phyloP scores from a whole-genome alignment of 2,888 invertebrate species.

The Zeuzera pyrina region DNA sequence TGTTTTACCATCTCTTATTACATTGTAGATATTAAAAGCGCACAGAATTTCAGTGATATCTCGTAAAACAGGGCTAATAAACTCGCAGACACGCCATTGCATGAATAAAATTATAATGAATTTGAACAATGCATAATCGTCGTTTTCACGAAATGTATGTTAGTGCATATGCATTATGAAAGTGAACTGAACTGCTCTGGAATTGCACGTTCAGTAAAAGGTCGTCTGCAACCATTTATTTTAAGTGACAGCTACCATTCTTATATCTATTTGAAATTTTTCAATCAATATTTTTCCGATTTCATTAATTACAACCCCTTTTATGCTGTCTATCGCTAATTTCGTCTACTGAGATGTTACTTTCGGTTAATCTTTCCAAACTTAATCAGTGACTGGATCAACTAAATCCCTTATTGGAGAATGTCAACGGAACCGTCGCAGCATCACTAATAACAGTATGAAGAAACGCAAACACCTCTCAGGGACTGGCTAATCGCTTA shows the following conservation, averaged over 20 bases:
- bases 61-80: constrained; percentile 30
- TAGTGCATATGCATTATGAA: constrained; percentile 40
- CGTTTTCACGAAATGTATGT: constrained; percentile 39
- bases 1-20: no score
- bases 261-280: no score
- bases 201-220: no score
- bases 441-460: constrained; percentile 36
- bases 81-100: constrained; percentile 27
- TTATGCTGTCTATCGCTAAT: no score
- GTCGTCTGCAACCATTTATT: no score
- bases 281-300: no score
- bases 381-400: constrained; percentile 16
- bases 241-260: no score
- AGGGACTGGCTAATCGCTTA: constrained; percentile 65
- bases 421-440: constrained; percentile 21
- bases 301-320: no score
- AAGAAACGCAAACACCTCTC: constrained; percentile 64
- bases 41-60: background rate
- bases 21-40: no score
- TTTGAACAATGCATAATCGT: constrained; percentile 41
- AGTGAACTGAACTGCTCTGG: no score
- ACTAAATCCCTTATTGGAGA: constrained; percentile 17
- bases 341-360: no score
- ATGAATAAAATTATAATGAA: constrained; percentile 66
- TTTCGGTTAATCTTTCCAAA: constrained; percentile 1